Base-by-base conservation (phyloP, 2,797 vertebrate species). In the Eutrigla gurnardus region DNA sequence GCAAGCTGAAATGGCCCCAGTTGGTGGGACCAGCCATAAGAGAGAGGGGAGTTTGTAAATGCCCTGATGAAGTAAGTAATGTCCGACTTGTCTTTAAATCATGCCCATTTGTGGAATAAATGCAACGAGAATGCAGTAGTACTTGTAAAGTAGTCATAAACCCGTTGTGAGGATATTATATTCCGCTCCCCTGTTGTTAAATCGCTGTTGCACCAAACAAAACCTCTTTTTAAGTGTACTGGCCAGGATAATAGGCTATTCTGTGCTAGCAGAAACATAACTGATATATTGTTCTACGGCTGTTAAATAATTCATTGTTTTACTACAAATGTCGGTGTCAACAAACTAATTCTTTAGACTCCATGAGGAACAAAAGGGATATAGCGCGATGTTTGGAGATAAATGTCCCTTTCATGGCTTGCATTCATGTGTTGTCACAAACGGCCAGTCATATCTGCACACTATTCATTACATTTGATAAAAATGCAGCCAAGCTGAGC, bases 221-320 rank as follows among this genome's bases (percentile, higher is more conserved):
- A 84, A 36, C 45, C 46, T 37, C 49, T 14, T 65, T 80, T 75
- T 58, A 52, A 65, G 52, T n/a, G 15, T 17, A 42, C 32, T 43
- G 25, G 11, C 52, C 17, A 25, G 33, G 64, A 80, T 81, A 67
- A 83, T 58, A 35, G 37, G 46, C 55, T 32, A 40, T 76, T 76
- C 67, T 42, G 81, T 75, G 9, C 42, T 18, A 70, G n/a, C 59
- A 49, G 55, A 72, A 54, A 62, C 18, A 39, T 18, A 36, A 52
- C 59, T 54, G 32, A 25, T 62, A 35, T 74, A 35, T 76, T 37
- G 65, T 71, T 69, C 25, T 45, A 32, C 25, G 59, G 54, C 49
- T 80, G 59, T 74, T 82, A 61, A 75, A 74, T 86, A 73, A 78
- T 77, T 69, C 46, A 75, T 77, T 59, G 61, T 47, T 63, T 72